Percentiles rank a stretch among this genome's conserved stretches.
Conservation (phyloP, 37 sponge, comb jelly and placozoan species). For the Halichondria panicea region DNA sequence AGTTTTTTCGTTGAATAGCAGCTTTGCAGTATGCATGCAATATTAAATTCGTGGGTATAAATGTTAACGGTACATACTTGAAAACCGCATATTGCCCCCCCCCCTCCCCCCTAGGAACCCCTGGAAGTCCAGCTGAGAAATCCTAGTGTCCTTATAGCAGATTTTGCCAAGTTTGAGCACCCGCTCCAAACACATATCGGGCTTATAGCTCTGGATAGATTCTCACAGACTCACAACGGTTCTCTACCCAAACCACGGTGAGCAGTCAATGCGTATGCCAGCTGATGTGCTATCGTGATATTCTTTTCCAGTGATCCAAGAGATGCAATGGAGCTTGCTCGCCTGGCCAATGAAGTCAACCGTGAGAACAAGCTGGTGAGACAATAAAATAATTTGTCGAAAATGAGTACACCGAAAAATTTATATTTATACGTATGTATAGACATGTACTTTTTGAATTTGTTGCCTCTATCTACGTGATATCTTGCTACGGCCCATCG, state of each 20-base stretch:
- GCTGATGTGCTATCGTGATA: background rate
- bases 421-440: background rate
- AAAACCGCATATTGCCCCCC: too few species aligned
- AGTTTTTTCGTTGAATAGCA: too few species aligned
- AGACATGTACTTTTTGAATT: background rate
- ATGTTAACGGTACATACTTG: too few species aligned
- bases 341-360: slow-evolving; percentile 18
- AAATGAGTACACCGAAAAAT: background rate
- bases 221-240: background rate
- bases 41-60: too few species aligned
- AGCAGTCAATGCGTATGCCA: background rate
- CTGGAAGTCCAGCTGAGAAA: slow-evolving; percentile 57
- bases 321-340: slow-evolving; percentile 17
- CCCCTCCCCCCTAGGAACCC: slow-evolving; percentile 46
- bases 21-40: too few species aligned
- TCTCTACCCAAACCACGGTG: slow-evolving; percentile 40
- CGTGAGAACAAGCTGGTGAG: slow-evolving; percentile 13
- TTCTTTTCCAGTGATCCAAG: slow-evolving; percentile 10
- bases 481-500: too few species aligned
- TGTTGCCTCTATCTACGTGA: background rate
- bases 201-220: slow-evolving; percentile 56
- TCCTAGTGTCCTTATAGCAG: slow-evolving; percentile 63
- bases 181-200: slow-evolving; percentile 41
- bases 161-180: slow-evolving; percentile 78
- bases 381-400: background rate